These are phyloP conservation scores for Scotopteryx bipunctaria DNA, from an alignment of 2,888 invertebrate genomes.

Conservation along the genomic window DNA sequence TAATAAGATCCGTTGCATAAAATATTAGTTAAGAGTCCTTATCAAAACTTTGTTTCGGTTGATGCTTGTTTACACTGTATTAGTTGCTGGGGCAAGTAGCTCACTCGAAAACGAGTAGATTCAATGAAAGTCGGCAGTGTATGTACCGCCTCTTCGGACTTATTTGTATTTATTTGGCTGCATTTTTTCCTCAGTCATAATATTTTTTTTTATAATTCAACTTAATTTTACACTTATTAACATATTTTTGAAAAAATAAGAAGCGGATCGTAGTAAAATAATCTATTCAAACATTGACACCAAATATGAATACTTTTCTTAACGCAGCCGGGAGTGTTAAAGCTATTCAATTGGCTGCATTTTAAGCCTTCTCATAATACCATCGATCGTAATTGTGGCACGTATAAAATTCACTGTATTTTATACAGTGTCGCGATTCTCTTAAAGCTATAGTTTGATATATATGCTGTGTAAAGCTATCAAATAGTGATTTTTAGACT, in stretches of 20 bases:
- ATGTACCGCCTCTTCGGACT: too few species aligned
- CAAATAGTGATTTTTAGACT: not conserved
- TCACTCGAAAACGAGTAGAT: not conserved
- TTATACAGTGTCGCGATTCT: constrained; percentile 72
- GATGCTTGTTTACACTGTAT: constrained; percentile 1
- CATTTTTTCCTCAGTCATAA: too few species aligned
- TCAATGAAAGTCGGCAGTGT: too few species aligned
- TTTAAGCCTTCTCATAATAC: constrained; percentile 37
- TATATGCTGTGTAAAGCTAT: constrained; percentile 39
- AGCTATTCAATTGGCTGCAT: constrained; percentile 47
- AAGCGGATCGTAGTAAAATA: constrained; percentile 8
- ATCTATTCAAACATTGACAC: constrained; percentile 12
- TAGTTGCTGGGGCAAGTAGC: not conserved
- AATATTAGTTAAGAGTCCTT: too few species aligned
- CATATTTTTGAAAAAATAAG: not conserved
- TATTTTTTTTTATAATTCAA: too few species aligned
- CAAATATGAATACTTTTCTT: constrained; percentile 26
- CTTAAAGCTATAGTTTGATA: constrained; percentile 78
- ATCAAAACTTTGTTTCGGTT: too few species aligned
- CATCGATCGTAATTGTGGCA: constrained; percentile 59
- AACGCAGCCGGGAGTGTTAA: constrained; percentile 35
- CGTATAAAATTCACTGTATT: constrained; percentile 68
- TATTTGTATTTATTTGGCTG: not conserved
- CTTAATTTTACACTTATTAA: too few species aligned
- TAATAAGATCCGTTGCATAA: constrained; percentile 8